Base-by-base conservation (phyloP, 2,113 vertebrate species). In the Holacanthus passer region DNA sequence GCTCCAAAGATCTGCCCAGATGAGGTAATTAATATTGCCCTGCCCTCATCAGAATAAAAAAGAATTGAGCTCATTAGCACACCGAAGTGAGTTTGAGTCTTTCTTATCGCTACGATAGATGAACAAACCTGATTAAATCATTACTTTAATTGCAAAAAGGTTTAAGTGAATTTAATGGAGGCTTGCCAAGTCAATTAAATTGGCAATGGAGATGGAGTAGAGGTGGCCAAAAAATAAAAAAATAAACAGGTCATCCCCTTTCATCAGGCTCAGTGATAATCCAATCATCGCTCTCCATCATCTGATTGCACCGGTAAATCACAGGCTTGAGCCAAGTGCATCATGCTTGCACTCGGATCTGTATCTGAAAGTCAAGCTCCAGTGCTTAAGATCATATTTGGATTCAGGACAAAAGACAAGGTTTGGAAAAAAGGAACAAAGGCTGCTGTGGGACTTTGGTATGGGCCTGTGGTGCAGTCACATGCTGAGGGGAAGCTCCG, bases 141-240 rank as follows among this genome's bases (percentile, higher is more conserved):
- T 93, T 92, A 87, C 77, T 83, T 86, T 86, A 92, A 90, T 88
- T 91, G 87, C 74, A 84, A 84, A 78, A 90, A 63, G 82, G 81
- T 93, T 84, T 88, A 84, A 92, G 86, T 88, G 76, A 88, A 89
- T 90, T 84, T 82, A 75, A 73, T 88, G 66, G 75, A 84, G 52
- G 59, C 27, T 84, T 83, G 82, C 83, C 83, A 89, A 89, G 78
- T 88, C 56, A 84, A 91, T 91, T 89, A 83, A 52, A 67, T 52
- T 43, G 60, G 76, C 67, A 58, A 74, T 71, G 55, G 78, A 88
- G 84, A 89, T 77, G 58, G 37, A 81, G 69, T 24, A 62, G 41
- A 68, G 63, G 63, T 62, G 83, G 72, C 39, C 16, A 70, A 62
- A 66, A 73, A 70, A 79, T 12, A 32, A 59, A 76, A 22, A 82